Conservation (phyloP, 2,113 vertebrate species). For the Mionectes macconnelli region DNA sequence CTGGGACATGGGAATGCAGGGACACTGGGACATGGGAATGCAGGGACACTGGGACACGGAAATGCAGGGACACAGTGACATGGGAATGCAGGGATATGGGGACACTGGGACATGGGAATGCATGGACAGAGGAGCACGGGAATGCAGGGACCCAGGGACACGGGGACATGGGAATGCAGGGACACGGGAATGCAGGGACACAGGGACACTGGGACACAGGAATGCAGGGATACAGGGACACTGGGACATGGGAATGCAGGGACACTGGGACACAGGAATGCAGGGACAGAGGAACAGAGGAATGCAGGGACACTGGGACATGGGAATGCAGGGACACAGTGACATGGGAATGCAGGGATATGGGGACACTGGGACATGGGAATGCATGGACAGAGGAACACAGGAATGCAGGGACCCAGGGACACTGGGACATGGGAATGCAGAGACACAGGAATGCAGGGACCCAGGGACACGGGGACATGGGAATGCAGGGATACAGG, state of each 20-base stretch:
- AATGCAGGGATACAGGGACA: neutral
- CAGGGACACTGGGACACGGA: too few relatives aligned
- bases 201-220: too few relatives aligned
- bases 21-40: neutral
- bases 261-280: too few relatives aligned
- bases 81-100: neutral
- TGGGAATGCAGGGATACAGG: neutral
- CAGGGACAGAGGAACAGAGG: too few relatives aligned
- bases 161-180: neutral
- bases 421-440: too few relatives aligned
- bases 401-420: too few relatives aligned
- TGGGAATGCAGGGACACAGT: neutral
- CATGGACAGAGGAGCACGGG: neutral
- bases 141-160: neutral
- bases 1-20: neutral
- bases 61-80: neutral
- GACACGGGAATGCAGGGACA: neutral
- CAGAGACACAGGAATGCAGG: neutral
- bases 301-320: neutral
- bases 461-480: neutral
- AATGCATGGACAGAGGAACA: too few relatives aligned
- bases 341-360: neutral
- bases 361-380: too few relatives aligned
- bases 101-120: neutral
- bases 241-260: too few relatives aligned